These are phyloP conservation scores for Oncorhynchus gorbuscha DNA, from an alignment of 2,113 vertebrate genomes.

Conservation along the genomic window DNA sequence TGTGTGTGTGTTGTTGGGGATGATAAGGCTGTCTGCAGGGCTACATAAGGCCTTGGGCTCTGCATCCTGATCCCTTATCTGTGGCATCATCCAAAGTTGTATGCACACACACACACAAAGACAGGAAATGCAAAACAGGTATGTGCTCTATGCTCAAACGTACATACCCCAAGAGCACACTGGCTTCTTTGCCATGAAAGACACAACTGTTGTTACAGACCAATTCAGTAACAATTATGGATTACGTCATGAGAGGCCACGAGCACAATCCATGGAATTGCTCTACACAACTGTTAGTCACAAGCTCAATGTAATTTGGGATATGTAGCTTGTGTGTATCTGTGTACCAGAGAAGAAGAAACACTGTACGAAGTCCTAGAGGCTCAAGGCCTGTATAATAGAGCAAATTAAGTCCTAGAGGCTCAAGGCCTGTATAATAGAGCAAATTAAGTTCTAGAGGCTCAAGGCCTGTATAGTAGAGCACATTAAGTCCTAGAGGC, in stretches of 20 bases:
- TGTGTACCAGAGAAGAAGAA: background rate
- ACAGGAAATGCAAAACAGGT: background rate
- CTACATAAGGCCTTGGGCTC: background rate
- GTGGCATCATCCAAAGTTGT: background rate
- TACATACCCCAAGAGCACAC: background rate
- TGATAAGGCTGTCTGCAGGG: background rate
- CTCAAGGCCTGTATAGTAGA: too few species aligned
- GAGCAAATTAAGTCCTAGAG: too few species aligned
- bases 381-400: too few species aligned
- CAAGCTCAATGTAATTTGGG: background rate
- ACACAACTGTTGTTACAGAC: too few species aligned
- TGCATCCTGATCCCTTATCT: conserved; percentile 1
- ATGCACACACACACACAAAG: background rate
- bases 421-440: too few species aligned
- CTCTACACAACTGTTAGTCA: background rate
- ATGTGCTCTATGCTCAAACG: background rate
- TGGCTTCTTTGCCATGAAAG: too few species aligned
- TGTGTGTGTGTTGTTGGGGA: conserved; percentile 6
- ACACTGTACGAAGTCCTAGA: background rate
- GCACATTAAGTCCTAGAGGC: too few species aligned
- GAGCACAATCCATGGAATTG: background rate
- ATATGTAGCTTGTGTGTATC: background rate
- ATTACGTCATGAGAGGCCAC: background rate
- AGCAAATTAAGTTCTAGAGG: too few species aligned
- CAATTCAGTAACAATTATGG: too few species aligned